Percentiles rank a stretch among this genome's conserved stretches.
Evolutionary conservation across 2,888 invertebrate species (phyloP).

Genomic region (Portevinia maculata): DNA sequence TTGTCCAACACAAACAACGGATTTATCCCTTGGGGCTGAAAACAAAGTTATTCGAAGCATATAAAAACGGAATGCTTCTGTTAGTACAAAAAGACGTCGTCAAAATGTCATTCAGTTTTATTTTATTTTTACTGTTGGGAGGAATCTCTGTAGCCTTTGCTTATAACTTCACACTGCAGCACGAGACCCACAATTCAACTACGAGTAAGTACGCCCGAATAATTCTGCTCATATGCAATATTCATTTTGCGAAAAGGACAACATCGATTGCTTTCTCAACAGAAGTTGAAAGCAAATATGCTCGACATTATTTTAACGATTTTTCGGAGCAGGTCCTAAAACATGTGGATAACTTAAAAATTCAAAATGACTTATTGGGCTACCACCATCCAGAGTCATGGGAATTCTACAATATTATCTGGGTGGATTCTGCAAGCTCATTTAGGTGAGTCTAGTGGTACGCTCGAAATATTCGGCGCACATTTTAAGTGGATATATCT

Average conservation of each 20-base stretch:
- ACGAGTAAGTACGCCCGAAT: neutral
- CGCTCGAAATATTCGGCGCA: too few relatives aligned
- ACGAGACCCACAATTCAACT: neutral
- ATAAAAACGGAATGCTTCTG: slow-evolving; percentile 21
- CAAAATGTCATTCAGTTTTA: slow-evolving; percentile 28
- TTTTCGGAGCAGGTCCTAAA: slow-evolving; percentile 29
- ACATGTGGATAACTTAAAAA: slow-evolving; percentile 18
- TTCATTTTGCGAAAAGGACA: slow-evolving; percentile 1
- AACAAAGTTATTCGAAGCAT: neutral
- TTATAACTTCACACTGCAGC: slow-evolving; percentile 29
- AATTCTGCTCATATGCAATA: slow-evolving; percentile 12
- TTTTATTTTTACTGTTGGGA: slow-evolving; percentile 4
- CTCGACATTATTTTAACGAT: slow-evolving; percentile 50
- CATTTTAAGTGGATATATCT: too few relatives aligned
- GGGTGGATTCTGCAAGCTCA: slow-evolving; percentile 50
- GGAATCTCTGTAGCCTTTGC: neutral
- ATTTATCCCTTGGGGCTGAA: neutral
- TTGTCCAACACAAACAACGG: neutral
- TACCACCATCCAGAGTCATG: slow-evolving; percentile 1
- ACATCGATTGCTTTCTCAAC: slow-evolving; percentile 38
- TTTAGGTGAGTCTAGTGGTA: slow-evolving; percentile 44
- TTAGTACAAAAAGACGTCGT: slow-evolving; percentile 3
- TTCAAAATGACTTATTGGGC: slow-evolving; percentile 33
- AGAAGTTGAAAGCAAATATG: slow-evolving; percentile 23
- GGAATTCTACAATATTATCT: slow-evolving; percentile 57